These are phyloP conservation scores for Drosophila anomalipes DNA, from an alignment of 2,888 invertebrate genomes.

Conservation along the genomic window DNA sequence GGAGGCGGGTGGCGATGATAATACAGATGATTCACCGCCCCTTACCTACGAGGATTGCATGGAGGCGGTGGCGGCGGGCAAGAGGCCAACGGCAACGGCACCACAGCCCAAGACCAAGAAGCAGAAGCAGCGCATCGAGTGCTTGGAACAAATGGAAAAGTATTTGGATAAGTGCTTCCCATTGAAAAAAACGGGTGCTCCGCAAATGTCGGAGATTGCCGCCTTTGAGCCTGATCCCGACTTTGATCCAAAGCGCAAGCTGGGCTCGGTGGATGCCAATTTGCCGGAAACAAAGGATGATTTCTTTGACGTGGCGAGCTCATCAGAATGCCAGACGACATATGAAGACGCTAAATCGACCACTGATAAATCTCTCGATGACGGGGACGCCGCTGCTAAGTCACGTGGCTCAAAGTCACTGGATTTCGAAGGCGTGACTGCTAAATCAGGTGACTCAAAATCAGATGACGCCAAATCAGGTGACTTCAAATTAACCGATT, in stretches of 20 bases:
- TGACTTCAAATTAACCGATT: background rate
- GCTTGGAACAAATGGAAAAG: slow-evolving; percentile 54
- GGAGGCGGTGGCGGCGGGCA: slow-evolving; percentile 28
- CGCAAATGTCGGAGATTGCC: slow-evolving; percentile 35
- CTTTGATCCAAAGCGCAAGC: slow-evolving; percentile 31
- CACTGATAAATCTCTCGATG: background rate
- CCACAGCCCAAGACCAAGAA: slow-evolving; percentile 5
- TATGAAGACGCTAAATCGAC: background rate
- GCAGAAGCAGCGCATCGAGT: slow-evolving; percentile 30
- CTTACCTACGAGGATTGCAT: slow-evolving; percentile 56
- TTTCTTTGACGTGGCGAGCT: background rate
- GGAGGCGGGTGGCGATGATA: slow-evolving; percentile 28
- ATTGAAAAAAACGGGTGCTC: background rate
- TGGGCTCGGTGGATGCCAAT: background rate
- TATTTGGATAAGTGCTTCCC: slow-evolving; percentile 60
- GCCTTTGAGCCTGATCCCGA: slow-evolving; percentile 56
- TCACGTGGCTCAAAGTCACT: background rate
- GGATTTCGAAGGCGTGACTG: background rate
- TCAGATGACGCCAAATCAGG: background rate
- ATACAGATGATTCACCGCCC: background rate
- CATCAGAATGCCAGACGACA: background rate
- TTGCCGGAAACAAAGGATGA: slow-evolving; percentile 1
- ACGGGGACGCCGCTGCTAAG: background rate
- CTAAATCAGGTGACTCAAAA: background rate
- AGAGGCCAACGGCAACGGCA: background rate